Base-by-base conservation (phyloP, 2,113 vertebrate genomes). In the Dinomys branickii region DNA sequence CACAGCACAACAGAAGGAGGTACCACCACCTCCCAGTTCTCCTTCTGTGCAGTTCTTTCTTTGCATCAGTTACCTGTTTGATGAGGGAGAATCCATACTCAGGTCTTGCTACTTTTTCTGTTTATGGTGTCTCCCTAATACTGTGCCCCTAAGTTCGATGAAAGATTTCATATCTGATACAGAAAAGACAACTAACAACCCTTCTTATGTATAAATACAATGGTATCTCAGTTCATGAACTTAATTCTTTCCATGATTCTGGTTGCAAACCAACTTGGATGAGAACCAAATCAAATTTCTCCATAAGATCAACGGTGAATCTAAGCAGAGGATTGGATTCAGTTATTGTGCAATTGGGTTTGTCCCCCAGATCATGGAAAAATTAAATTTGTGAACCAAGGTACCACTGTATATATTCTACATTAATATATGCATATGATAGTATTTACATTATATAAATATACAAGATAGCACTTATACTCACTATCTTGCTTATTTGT, bases 61-160 rank as follows among this genome's bases (percentile, higher is more conserved):
- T 84, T 54, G 9, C 1, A 13, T 80, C 77, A 52, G 20, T 26
- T 24, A 11, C 28, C 28, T 78, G 47, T 1, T 89, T 82, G 35
- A 35, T 9, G 16, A 26, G 17, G 24, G 81, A 6, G 9, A 88
- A 59, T n/a, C 22, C 20, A 7, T 17, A 2, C 35, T 3, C 0
- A 4, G 0, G 2, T 0, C 33, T 41, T 69, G 71, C 8, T 6
- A 33, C 59, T 59, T 52, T 52, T 26, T 35, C 19, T 52, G 1
- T 30, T 58, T 33, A 9, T 1, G 5, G 1, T 3, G 52, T 2
- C 5, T 38, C 9, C 19, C 19, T 54, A 47, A 50, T 41, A 19
- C 1, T 59, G 19, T 71, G 16, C 5, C 58, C 86, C 16, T 47
- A n/a, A 20, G 24, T n/a, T 12, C 33, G 73, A 50, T 20, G 50